Conservation (phyloP, 2,888 invertebrate genomes). For the Himalopsyche kuldschensis region DNA sequence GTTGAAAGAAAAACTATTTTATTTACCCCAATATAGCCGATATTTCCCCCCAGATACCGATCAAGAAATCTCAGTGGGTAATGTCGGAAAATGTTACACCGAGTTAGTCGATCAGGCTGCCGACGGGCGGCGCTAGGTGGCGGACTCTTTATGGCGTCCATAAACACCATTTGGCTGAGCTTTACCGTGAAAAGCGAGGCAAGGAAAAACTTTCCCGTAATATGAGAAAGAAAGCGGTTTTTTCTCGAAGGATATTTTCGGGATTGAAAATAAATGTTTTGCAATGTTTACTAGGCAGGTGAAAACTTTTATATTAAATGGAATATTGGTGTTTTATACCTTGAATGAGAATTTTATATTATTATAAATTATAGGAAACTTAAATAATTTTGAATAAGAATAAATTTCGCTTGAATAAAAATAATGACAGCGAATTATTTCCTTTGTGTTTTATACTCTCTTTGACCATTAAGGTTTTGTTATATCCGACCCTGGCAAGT, state of each 20-base stretch:
- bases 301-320: background rate
- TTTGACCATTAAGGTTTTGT: too few species aligned
- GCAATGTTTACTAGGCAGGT: background rate
- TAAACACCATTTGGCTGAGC: slow-evolving; percentile 27
- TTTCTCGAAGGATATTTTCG: background rate
- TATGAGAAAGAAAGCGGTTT: background rate
- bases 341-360: too few species aligned
- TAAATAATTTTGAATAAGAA: too few species aligned
- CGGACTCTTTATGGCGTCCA: slow-evolving; percentile 23
- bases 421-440: too few species aligned
- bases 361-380: too few species aligned
- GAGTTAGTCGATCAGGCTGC: slow-evolving; percentile 27
- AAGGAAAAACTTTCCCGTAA: background rate
- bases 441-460: too few species aligned
- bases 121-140: slow-evolving; percentile 9
- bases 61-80: slow-evolving; percentile 35
- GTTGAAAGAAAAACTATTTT: slow-evolving; percentile 7
- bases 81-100: slow-evolving; percentile 1
- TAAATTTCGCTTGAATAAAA: too few species aligned
- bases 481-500: too few species aligned
- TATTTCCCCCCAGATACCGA: slow-evolving; percentile 37
- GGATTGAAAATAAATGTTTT: background rate
- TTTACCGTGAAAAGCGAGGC: background rate
- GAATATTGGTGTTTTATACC: background rate
- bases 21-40: slow-evolving; percentile 31